Evolutionary conservation across 1,140 invertebrate species (phyloP), one percentile per base, ranked within the genome.

Genomic region (Nasonia longicornis): DNA sequence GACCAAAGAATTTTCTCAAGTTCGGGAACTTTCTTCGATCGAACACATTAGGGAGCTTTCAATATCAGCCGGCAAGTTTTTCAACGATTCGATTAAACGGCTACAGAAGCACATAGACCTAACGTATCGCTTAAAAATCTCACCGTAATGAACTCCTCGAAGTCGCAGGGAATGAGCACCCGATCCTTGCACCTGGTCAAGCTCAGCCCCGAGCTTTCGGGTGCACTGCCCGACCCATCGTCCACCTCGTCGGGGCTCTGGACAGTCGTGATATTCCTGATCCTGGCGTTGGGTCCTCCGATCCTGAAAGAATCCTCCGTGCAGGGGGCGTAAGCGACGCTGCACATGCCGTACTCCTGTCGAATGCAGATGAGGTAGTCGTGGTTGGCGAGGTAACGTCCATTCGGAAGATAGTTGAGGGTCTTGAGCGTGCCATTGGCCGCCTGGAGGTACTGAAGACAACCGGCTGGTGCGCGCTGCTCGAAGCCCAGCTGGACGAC

Each of bases 331-430:
- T 96, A 96, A 2, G 93, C 90, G n/a, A 96, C 93, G 12, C 95
- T 94, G 85, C 95, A 96, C 92, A 94, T 94, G 0, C 93, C 93
- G 14, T 87, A 86, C 85, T 95, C 94, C 84, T 95, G 94, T 16
- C 95, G 89, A 66, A 96, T 92, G 85, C 95, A 96, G n/a, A 95
- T 93, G 66, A 92, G 91, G 88, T 96, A 96, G 85, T 96, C 93
- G 84, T 96, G 95, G 82, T 93, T 91, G 0, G 96, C 94, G n/a
- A 96, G 88, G 84, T 95, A 95, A 3, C 95, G 91, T 0, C 95
- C 95, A 86, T 96, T 96, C 3, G 94, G 93, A 1, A 95, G 93
- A 86, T 94, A 96, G 87, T 96, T 96, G 86, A 96, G 93, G 0
- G 95, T 96, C 87, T 94, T 93, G 64, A 95, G 90, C 2, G 92